Evolutionary conservation across 53 echinoderm and acorn worm genomes (phyloP).

Genomic region (Paracentrotus lividus): DNA sequence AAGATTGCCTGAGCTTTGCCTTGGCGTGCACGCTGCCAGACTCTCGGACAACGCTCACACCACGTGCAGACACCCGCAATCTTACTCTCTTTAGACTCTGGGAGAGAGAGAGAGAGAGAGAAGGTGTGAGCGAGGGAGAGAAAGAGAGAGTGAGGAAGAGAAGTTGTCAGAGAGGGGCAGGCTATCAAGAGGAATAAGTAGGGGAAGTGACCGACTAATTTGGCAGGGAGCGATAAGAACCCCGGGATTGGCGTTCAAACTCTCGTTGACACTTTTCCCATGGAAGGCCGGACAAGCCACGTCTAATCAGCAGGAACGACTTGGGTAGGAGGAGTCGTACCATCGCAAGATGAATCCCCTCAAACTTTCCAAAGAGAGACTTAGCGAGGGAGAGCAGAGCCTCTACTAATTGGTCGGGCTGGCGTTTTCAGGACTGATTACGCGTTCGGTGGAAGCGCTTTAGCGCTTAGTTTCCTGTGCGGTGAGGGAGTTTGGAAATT

Average conservation of each 20-base stretch:
- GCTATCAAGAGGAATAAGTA: slow-evolving; percentile 29
- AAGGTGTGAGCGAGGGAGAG: slow-evolving; percentile 19
- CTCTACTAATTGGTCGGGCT: slow-evolving; percentile 57
- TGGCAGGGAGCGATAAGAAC: slow-evolving; percentile 68
- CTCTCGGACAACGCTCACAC: slow-evolving; percentile 3
- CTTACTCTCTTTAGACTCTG: neutral
- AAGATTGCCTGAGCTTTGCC: neutral
- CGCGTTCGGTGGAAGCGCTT: slow-evolving; percentile 59
- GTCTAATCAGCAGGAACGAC: slow-evolving; percentile 68
- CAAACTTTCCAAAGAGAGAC: slow-evolving; percentile 15
- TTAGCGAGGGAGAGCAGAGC: slow-evolving; percentile 30
- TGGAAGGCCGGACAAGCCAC: slow-evolving; percentile 63
- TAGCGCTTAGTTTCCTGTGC: slow-evolving; percentile 62
- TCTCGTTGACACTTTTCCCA: slow-evolving; percentile 64
- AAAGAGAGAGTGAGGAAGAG: neutral
- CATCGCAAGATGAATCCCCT: neutral
- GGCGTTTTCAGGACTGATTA: slow-evolving; percentile 69
- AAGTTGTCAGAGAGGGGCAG: slow-evolving; percentile 12
- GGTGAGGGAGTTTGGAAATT: slow-evolving; percentile 66
- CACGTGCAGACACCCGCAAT: slow-evolving; percentile 14
- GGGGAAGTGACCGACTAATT: slow-evolving; percentile 67
- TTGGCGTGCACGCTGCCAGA: slow-evolving; percentile 4
- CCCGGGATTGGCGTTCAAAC: slow-evolving; percentile 61
- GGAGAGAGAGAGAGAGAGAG: neutral
- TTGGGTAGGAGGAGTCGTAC: slow-evolving; percentile 32